Evolutionary conservation across 2,797 vertebrate species (phyloP).

Genomic region (Tapirus indicus): DNA sequence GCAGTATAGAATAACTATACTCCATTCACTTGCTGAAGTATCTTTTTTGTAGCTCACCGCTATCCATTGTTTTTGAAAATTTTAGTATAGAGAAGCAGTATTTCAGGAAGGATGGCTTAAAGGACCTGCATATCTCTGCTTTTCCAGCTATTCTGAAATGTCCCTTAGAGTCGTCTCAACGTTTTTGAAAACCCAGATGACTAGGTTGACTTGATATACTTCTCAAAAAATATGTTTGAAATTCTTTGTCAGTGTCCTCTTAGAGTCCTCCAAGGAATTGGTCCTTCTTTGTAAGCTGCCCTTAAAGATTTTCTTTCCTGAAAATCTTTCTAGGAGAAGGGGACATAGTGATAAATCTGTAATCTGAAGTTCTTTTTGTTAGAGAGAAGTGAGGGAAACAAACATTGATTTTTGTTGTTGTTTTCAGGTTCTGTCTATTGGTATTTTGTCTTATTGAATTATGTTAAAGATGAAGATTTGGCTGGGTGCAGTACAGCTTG

Average conservation of each 20-base stretch:
- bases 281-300: conserved; percentile 55
- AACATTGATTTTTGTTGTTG: background rate
- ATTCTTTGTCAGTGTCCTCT: conserved; percentile 20
- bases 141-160: background rate
- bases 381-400: background rate
- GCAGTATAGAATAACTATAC: background rate
- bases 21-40: background rate
- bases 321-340: background rate
- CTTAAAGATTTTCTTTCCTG: background rate
- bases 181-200: background rate
- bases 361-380: conserved; percentile 18
- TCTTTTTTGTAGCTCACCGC: background rate
- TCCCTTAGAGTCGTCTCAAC: background rate
- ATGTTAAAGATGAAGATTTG: conserved; percentile 99
- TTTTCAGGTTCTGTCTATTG: conserved; percentile 96
- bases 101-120: background rate
- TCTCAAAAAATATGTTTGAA: background rate
- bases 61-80: background rate
- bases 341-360: background rate
- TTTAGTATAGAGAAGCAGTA: background rate
- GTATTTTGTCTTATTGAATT: conserved; percentile 99
- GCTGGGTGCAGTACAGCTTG: conserved; percentile 97
- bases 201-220: background rate
- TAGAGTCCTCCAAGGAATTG: background rate
- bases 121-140: background rate